These are phyloP conservation scores for Quadroppia sp. DNA, from an alignment of 2,888 invertebrate species.

Conservation along the genomic window DNA sequence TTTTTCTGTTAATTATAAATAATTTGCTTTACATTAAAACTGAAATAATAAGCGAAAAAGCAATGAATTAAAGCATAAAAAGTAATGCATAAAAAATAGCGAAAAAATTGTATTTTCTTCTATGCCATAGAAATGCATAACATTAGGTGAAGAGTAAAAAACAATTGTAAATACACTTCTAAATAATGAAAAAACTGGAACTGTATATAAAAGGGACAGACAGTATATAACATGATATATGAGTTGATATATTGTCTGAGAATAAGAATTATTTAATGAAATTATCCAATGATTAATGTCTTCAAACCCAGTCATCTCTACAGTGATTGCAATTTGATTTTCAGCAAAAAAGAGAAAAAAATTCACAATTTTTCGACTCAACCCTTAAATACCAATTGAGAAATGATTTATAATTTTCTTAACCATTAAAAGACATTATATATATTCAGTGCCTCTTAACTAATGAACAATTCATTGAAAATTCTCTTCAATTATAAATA, in stretches of 20 bases:
- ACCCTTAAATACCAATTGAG: slow-evolving; percentile 2
- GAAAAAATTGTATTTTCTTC: not conserved
- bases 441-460: slow-evolving; percentile 26
- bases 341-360: not conserved
- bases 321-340: slow-evolving; percentile 14
- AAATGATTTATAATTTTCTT: not conserved
- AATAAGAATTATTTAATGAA: not conserved
- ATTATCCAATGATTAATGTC: not conserved
- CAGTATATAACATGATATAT: not conserved
- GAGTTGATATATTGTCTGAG: not conserved
- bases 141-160: not conserved
- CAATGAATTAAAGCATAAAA: not conserved
- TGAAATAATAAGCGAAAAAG: not conserved
- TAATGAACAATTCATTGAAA: slow-evolving; percentile 1
- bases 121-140: not conserved
- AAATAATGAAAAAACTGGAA: not conserved
- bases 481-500: not conserved
- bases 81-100: not conserved
- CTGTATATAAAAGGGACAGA: slow-evolving; percentile 14
- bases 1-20: no score
- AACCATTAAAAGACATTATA: not conserved
- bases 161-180: slow-evolving; percentile 7
- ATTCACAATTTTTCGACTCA: slow-evolving; percentile 2
- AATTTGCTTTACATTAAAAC: not conserved
- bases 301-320: not conserved